A percentile compares a stretch with the other conserved stretches of the same genome.
These are phyloP conservation scores for Eristalis pertinax DNA, from an alignment of 2,888 invertebrate genomes.

Conservation along the genomic window DNA sequence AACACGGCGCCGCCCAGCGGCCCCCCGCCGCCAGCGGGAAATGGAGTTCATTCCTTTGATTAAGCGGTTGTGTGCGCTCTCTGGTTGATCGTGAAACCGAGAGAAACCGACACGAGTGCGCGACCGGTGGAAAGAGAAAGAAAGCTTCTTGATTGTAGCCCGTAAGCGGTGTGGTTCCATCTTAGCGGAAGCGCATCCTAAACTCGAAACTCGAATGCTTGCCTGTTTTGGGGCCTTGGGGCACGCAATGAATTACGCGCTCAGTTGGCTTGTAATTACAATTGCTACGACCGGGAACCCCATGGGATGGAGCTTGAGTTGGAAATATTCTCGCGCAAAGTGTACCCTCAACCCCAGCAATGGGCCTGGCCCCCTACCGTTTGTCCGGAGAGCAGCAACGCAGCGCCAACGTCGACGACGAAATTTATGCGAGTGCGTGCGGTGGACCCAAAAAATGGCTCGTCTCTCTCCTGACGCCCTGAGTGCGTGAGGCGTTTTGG, in stretches of 20 bases:
- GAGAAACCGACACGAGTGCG: background rate
- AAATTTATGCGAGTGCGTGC: conserved; percentile 46
- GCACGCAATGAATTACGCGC: conserved; percentile 56
- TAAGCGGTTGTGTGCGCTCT: conserved; percentile 17
- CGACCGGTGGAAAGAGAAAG: background rate
- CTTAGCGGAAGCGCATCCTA: conserved; percentile 29
- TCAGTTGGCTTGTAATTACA: conserved; percentile 64
- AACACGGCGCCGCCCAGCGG: background rate
- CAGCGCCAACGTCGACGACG: background rate
- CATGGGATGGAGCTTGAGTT: conserved; percentile 20
- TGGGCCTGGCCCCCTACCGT: background rate
- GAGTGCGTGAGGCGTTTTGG: conserved; percentile 29
- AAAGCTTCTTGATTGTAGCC: conserved; percentile 27
- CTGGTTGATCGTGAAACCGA: background rate
- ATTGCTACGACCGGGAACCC: conserved; percentile 18
- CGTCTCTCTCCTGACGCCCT: background rate
- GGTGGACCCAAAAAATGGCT: background rate
- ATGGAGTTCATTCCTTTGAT: conserved; percentile 18
- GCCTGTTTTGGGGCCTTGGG: conserved; percentile 13
- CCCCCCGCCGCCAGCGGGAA: background rate
- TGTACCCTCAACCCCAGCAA: background rate
- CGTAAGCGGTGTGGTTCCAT: conserved; percentile 29
- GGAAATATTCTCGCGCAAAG: background rate
- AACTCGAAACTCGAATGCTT: background rate
- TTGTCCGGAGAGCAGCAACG: too few relatives aligned